Evolutionary conservation across 2,797 vertebrate species (phyloP), one percentile per base, ranked within the genome.

Genomic region (Poliocrania exsul): DNA sequence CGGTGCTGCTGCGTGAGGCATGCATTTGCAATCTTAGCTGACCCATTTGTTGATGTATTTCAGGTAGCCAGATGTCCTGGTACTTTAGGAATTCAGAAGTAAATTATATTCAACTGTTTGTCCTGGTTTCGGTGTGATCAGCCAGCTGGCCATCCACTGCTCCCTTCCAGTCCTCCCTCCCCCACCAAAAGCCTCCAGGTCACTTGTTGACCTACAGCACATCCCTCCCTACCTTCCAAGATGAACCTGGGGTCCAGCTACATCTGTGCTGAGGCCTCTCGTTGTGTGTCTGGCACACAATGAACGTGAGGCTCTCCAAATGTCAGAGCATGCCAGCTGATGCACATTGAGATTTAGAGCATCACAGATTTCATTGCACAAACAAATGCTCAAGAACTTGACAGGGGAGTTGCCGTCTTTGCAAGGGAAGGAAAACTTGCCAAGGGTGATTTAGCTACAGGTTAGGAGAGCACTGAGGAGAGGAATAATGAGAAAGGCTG

Each of bases 271-370:
- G 92, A 88, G 91, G 86, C 91, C 94, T 94, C 78, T 96, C 2
- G 53, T 93, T 92, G 95, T 81, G 91, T 82, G 87, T 62, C 96
- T 96, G 95, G 96, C 96, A 95, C 88, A 88, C 94, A 80, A 70
- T 2, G 65, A 90, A 81, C 18, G 86, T 18, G 65, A 90, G 81
- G 82, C 96, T 88, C 86, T 95, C 95, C 93, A 95, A 94, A 95
- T 96, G 95, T 96, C 93, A 96, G 90, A 86, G 88, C 91, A 35
- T 67, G 95, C 96, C 97, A 96, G 96, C 95, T 97, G 96, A 96
- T 97, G 92, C 96, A 96, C 95, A 96, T 77, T 86, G 95, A 97
- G 95, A 95, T 95, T 91, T 95, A 81, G 89, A 95, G 94, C 92
- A 96, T 95, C 95, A 95, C 95, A 97, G 94, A 95, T 95, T 96